These are phyloP conservation scores for Acronicta aceris DNA, from an alignment of 2,888 invertebrate genomes.

Conservation along the genomic window DNA sequence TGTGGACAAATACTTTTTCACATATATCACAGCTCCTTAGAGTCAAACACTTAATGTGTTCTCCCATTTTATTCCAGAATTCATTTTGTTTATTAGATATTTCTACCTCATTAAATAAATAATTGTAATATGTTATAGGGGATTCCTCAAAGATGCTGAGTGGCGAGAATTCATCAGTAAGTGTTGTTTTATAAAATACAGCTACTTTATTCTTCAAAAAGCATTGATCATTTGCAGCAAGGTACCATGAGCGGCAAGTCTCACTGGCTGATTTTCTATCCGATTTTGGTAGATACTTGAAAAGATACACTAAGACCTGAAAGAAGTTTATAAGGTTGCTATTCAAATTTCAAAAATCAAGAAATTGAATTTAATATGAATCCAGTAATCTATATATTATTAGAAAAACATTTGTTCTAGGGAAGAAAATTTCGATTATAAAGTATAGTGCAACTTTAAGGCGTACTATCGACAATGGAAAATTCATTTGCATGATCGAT, in stretches of 20 bases:
- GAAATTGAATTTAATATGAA: no score
- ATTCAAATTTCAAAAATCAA: no score
- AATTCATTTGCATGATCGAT: conserved; percentile 35
- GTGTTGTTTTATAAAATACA: conserved; percentile 80
- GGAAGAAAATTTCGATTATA: background rate
- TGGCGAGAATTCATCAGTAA: conserved; percentile 80
- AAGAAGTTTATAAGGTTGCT: conserved; percentile 36
- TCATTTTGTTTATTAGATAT: conserved; percentile 82
- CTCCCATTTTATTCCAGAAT: conserved; percentile 90
- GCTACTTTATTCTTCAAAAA: conserved; percentile 87
- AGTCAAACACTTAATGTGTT: conserved; percentile 86
- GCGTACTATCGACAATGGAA: conserved; percentile 42
- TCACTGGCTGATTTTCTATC: conserved; percentile 91
- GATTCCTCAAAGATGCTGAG: conserved; percentile 81
- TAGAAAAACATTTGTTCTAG: background rate
- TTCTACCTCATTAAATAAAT: conserved; percentile 88
- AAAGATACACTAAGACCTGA: conserved; percentile 91
- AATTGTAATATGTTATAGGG: conserved; percentile 81
- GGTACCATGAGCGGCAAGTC: conserved; percentile 91
- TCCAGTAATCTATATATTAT: no score
- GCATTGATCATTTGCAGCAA: conserved; percentile 90
- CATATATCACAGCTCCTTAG: conserved; percentile 90
- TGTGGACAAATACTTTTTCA: conserved; percentile 90
- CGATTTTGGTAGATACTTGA: conserved; percentile 90
- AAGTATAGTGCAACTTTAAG: conserved; percentile 2